Base-by-base conservation (phyloP, 1,140 invertebrate genomes). In the Diabrotica undecimpunctata region DNA sequence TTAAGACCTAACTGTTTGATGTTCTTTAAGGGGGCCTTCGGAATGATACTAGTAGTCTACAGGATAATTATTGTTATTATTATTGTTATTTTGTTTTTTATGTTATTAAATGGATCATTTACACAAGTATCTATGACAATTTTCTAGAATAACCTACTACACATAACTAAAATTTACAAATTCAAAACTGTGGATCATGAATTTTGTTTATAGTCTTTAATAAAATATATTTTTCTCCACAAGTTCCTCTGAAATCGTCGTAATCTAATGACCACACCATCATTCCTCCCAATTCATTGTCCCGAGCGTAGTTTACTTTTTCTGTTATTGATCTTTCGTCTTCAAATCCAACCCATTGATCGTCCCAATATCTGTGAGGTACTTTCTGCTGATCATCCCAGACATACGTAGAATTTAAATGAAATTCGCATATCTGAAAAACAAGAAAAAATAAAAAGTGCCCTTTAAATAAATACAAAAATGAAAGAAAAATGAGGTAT, bases 191-290 rank as follows among this genome's bases (percentile, higher is more conserved):
- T n/a, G n/a, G 25, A 25, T 25, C 25, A 25, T 25, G 25, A 25
- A 25, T 25, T 25, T 25, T 25, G 25, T 61, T 61, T 9, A 46
- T 51, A 37, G 39, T 14, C 2, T 12, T 14, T 25, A 61, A 11
- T 51, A 61, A 37, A 9, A 37, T 12, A 25, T 61, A 61, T 11
- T 61, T 61, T 8, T 61, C 41, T 11, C 84, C 81, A 68, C 87
- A 90, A 0, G 75, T 66, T 0, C 85, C 87, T 8, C 67, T 77
- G 70, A 90, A 90, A 72, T 92, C 90, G 70, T 91, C 90, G 54
- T 86, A 88, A 66, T 91, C 90, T 5, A 92, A 81, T 68, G 85
- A 86, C 90, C 90, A 92, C 0, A 88, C 65, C 88, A 91, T 90
- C 5, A 81, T 81, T 25, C 89, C 89, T 55, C 80, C 86, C 3